Evolutionary conservation across 2,888 invertebrate genomes (phyloP).

Genomic region (Athalia cordata): DNA sequence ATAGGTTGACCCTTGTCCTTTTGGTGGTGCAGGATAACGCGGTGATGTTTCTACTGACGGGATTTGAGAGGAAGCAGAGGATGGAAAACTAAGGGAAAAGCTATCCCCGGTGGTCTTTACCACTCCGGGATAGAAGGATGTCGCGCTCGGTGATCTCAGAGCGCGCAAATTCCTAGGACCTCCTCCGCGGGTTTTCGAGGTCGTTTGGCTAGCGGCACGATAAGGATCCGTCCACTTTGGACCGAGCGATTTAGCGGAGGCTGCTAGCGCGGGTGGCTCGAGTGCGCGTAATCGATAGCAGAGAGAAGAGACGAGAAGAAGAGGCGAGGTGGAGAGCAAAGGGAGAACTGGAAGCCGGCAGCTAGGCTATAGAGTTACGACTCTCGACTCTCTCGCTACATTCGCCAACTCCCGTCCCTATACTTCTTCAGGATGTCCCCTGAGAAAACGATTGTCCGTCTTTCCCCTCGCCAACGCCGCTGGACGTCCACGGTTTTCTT

Average conservation of each 20-base stretch:
- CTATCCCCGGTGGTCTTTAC: background rate
- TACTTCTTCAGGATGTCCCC: constrained; percentile 2
- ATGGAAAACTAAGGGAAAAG: too few species aligned
- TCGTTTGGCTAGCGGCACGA: constrained; percentile 33
- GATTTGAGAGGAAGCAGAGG: too few species aligned
- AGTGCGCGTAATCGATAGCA: constrained; percentile 38
- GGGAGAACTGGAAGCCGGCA: constrained; percentile 54
- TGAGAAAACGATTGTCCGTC: constrained; percentile 4
- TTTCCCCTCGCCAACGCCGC: too few species aligned
- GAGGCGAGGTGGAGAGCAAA: constrained; percentile 48
- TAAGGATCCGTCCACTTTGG: constrained; percentile 41
- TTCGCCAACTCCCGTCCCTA: background rate
- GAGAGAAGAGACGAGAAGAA: constrained; percentile 15
- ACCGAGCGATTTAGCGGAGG: constrained; percentile 24
- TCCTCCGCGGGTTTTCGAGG: constrained; percentile 23
- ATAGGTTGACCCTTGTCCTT: too few species aligned
- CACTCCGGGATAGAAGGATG: constrained; percentile 19
- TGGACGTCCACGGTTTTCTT: too few species aligned
- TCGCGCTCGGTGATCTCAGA: constrained; percentile 23
- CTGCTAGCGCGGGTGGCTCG: constrained; percentile 6
- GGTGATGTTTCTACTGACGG: too few species aligned
- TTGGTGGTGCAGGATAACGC: too few species aligned
- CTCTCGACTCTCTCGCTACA: constrained; percentile 27
- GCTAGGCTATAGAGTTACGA: constrained; percentile 58
- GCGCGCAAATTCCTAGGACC: constrained; percentile 30